Percentiles rank a stretch among this genome's conserved stretches.
phyloP scores from a whole-genome alignment of 2,113 vertebrate species.

The Bolborhynchus lineola region DNA sequence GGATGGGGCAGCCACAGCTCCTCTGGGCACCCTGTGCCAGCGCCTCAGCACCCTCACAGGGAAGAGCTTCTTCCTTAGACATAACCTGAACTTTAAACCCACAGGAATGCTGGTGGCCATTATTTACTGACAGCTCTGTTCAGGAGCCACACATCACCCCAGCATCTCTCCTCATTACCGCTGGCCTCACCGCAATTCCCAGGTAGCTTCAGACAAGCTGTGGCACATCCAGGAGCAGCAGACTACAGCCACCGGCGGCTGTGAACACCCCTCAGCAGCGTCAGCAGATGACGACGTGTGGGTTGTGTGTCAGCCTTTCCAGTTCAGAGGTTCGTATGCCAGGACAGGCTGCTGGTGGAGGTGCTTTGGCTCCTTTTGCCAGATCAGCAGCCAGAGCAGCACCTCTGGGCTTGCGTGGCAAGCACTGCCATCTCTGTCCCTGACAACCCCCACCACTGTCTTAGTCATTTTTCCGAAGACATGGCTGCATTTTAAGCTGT shows the following conservation, averaged over 20 bases:
- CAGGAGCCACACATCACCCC: background rate
- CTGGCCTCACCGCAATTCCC: background rate
- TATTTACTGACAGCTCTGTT: background rate
- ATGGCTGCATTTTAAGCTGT: background rate
- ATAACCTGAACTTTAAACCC: background rate
- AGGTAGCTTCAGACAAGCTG: background rate
- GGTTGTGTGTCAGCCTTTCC: background rate
- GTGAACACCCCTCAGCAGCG: background rate
- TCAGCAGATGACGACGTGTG: background rate
- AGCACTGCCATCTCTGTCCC: background rate
- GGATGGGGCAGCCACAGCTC: background rate
- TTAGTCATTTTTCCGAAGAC: background rate
- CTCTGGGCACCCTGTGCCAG: background rate
- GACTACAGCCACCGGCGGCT: accelerated
- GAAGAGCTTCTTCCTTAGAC: background rate
- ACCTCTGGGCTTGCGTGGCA: background rate
- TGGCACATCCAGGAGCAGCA: background rate
- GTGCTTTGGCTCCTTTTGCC: background rate
- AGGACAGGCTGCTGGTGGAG: background rate
- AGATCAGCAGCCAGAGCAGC: background rate
- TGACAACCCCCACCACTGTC: background rate
- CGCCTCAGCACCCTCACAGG: background rate
- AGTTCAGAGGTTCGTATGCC: background rate
- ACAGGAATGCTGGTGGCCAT: background rate
- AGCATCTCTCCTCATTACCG: no score